These are phyloP conservation scores for Drosophila rubida DNA, from an alignment of 2,888 invertebrate genomes.

Conservation along the genomic window DNA sequence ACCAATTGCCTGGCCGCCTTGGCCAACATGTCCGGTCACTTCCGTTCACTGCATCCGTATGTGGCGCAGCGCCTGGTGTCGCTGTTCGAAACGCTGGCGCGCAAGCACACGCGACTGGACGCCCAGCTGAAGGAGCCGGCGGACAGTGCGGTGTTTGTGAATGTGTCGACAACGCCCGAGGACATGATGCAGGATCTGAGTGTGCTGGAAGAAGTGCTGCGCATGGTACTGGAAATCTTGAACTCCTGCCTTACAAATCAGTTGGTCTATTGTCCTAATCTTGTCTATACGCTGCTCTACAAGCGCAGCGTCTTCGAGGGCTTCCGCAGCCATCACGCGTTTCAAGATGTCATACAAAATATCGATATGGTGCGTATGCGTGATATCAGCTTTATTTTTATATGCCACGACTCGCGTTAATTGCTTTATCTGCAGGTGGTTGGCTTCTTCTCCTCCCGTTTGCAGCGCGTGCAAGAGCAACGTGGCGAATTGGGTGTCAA, in stretches of 20 bases:
- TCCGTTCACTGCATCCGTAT: slow-evolving; percentile 96
- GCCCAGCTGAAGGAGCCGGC: slow-evolving; percentile 86
- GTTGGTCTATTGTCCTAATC: slow-evolving; percentile 93
- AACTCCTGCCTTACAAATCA: slow-evolving; percentile 97
- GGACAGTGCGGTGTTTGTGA: slow-evolving; percentile 82
- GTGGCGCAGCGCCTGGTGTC: slow-evolving; percentile 97
- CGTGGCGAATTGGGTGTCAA: slow-evolving; percentile 92
- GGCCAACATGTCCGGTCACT: slow-evolving; percentile 98
- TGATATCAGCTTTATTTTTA: neutral
- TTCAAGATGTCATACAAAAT: slow-evolving; percentile 97
- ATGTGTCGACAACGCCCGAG: slow-evolving; percentile 82
- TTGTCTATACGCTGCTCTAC: slow-evolving; percentile 97
- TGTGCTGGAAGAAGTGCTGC: slow-evolving; percentile 97
- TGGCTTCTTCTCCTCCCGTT: slow-evolving; percentile 87
- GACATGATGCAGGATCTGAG: slow-evolving; percentile 92
- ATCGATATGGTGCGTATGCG: slow-evolving; percentile 92
- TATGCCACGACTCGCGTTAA: neutral
- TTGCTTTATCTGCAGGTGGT: slow-evolving; percentile 86
- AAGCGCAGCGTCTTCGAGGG: slow-evolving; percentile 95
- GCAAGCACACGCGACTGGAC: slow-evolving; percentile 90
- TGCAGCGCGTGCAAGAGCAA: slow-evolving; percentile 88
- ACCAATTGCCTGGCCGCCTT: slow-evolving; percentile 99
- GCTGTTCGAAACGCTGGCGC: slow-evolving; percentile 95
- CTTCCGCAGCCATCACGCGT: slow-evolving; percentile 94
- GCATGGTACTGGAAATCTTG: slow-evolving; percentile 98